Percentiles rank a stretch among this genome's conserved stretches.
These are phyloP conservation scores for Vombatus ursinus DNA, from an alignment of 2,113 vertebrate species.

Conservation along the genomic window DNA sequence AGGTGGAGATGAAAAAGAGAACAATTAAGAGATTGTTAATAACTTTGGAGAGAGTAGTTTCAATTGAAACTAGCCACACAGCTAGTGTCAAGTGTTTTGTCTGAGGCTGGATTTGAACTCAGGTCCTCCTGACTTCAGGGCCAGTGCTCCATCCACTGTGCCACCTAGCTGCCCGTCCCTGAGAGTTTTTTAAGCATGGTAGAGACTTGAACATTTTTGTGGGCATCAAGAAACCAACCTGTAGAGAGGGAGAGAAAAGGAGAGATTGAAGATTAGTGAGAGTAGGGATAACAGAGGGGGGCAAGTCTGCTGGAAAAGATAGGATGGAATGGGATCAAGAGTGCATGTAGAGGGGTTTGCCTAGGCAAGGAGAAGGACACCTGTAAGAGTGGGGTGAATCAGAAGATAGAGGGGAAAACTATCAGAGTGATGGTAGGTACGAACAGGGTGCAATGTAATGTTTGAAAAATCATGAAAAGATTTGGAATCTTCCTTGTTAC, in stretches of 20 bases:
- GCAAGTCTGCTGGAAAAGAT: too few species aligned
- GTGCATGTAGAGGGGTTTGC: neutral
- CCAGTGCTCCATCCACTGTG: too few species aligned
- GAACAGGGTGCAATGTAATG: neutral
- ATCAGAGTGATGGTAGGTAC: neutral
- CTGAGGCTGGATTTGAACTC: too few species aligned
- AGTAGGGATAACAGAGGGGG: too few species aligned
- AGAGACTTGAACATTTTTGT: too few species aligned
- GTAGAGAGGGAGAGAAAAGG: neutral
- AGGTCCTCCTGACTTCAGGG: too few species aligned
- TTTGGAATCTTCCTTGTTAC: neutral
- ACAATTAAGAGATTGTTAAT: neutral
- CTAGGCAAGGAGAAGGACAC: neutral
- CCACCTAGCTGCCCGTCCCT: too few species aligned
- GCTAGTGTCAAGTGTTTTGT: too few species aligned
- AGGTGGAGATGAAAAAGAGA: neutral
- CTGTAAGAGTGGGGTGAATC: neutral
- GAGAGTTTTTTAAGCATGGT: too few species aligned
- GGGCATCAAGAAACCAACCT: neutral
- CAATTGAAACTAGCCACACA: too few species aligned
- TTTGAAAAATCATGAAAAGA: neutral
- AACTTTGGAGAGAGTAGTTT: neutral
- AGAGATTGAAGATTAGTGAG: neutral
- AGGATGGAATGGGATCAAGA: neutral
- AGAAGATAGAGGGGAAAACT: too few species aligned